These are phyloP conservation scores for Tangara arthus DNA, from an alignment of 2,797 vertebrate genomes.

Conservation along the genomic window DNA sequence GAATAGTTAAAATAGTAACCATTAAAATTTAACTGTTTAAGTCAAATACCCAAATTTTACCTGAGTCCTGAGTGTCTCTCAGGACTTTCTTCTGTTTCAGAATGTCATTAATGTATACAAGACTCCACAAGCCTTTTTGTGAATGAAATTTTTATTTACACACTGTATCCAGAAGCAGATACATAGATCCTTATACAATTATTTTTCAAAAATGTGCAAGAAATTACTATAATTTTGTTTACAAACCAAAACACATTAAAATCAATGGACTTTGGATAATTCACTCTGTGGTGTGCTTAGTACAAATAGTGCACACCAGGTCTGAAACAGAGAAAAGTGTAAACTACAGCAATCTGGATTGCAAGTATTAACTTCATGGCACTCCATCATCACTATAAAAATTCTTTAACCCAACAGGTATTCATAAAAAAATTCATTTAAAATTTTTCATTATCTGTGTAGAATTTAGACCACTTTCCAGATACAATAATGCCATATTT, in stretches of 20 bases:
- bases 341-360: slow-evolving; percentile 89
- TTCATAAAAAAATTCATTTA: slow-evolving; percentile 67
- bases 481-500: slow-evolving; percentile 51
- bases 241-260: slow-evolving; percentile 85
- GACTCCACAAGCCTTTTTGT: slow-evolving; percentile 71
- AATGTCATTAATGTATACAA: neutral
- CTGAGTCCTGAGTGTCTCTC: no score
- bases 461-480: slow-evolving; percentile 62
- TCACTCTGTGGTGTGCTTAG: slow-evolving; percentile 78
- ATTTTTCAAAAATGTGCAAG: slow-evolving; percentile 98
- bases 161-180: slow-evolving; percentile 92
- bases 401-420: slow-evolving; percentile 63
- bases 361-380: slow-evolving; percentile 82
- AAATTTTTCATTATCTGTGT: slow-evolving; percentile 49
- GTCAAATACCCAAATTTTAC: neutral
- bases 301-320: slow-evolving; percentile 76
- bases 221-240: slow-evolving; percentile 90
- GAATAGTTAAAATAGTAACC: neutral
- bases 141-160: slow-evolving; percentile 95
- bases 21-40: neutral
- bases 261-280: slow-evolving; percentile 87
- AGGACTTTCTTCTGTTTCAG: neutral
- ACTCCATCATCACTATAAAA: slow-evolving; percentile 80
- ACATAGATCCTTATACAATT: slow-evolving; percentile 93
- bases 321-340: slow-evolving; percentile 82